Evolutionary conservation across 2,113 vertebrate species (phyloP), one percentile per base, ranked within the genome.

Genomic region (Nothocercus julius): DNA sequence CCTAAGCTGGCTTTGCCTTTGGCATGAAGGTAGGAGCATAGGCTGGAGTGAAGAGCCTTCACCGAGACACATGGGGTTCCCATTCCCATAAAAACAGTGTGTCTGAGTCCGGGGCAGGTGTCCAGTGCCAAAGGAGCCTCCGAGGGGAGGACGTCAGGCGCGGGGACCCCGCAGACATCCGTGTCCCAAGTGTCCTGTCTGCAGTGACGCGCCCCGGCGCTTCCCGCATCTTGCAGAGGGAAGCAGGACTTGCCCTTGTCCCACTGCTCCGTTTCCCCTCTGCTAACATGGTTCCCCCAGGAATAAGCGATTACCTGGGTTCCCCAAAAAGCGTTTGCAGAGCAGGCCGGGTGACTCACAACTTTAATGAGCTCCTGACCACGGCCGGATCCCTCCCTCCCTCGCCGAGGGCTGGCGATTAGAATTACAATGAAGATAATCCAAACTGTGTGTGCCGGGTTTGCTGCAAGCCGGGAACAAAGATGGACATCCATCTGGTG

Each of bases 381-480:
- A 4, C 86, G 90, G 92, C 92, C 64, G 62, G 88, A 90, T 93
- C 82, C 77, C 40, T 87, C 80, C 77, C 82, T 95, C 81, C 72
- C 82, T 96, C 86, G 58, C 90, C 86, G 76, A 76, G 91, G 94
- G 80, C 74, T 76, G 81, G 69, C 95, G 95, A 97, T 96, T 96
- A 96, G 96, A 97, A 94, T 96, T 94, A 96, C 95, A 97, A 96
- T 96, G 95, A 96, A 94, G 96, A 97, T 97, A 96, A 97, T 96
- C 96, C 95, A 97, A 94, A 94, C 94, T 96, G 92, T 87, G 89
- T 93, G 93, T 94, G 94, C 78, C 92, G 93, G 93, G 94, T 82
- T 95, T 95, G 96, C 95, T 90, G 93, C 95, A 90, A 96, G 94
- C 3, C 21, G 72, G 93, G 93, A 96, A 96, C 94, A 96, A 97